phyloP scores from a whole-genome alignment of 2,797 vertebrate species.

The Chloroceryle inda region DNA sequence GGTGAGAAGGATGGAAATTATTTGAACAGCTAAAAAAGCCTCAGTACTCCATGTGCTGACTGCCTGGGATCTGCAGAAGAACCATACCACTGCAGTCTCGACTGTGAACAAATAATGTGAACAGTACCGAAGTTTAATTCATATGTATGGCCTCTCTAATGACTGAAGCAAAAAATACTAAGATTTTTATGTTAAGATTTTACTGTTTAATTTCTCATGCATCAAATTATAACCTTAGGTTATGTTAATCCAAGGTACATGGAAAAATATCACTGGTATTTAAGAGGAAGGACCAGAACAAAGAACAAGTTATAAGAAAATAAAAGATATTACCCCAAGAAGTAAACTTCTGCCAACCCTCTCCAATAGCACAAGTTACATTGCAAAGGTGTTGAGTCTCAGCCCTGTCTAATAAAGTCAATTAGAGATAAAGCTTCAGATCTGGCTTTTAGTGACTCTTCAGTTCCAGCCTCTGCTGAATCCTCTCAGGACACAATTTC shows the following conservation, averaged over 20 bases:
- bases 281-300: background rate
- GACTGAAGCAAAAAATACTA: background rate
- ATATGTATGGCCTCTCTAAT: background rate
- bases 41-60: background rate
- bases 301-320: constrained; percentile 7
- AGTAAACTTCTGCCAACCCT: background rate
- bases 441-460: background rate
- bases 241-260: background rate
- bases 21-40: background rate
- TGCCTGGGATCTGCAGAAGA: background rate
- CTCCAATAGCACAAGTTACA: background rate
- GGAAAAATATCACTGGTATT: background rate
- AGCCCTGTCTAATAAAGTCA: background rate
- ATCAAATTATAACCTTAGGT: background rate
- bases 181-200: background rate
- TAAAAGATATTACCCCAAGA: background rate
- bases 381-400: background rate
- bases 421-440: background rate
- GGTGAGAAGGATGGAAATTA: background rate
- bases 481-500: background rate
- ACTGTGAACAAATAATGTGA: background rate
- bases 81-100: background rate
- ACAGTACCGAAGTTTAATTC: background rate
- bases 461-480: background rate
- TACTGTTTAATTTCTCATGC: background rate